Base-by-base conservation (phyloP, 2,888 invertebrate genomes). In the Protophormia terraenovae region DNA sequence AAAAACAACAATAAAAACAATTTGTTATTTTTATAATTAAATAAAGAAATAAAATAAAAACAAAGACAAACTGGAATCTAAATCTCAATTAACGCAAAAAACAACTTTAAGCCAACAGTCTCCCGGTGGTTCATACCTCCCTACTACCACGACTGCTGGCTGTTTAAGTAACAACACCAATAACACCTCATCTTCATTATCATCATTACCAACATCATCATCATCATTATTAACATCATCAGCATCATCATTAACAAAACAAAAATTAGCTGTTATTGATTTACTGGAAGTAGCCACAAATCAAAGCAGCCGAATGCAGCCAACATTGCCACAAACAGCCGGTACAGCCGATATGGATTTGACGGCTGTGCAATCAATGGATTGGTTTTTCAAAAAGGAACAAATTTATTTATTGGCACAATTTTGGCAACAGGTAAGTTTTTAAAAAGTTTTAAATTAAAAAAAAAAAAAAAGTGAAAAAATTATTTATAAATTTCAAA, bases 331-430 rank as follows among this genome's bases (percentile, higher is more conserved):
- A 94, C 94, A 94, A 92, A 93, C 94, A 92, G 92, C 92, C 90
- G 95, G 95, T 95, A 95, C 95, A 94, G 95, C 95, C 92, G 96
- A 96, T 94, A 96, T 97, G 95, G 97, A 97, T 95, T 95, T 97
- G 94, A 97, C 97, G 95, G 96, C 97, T 94, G 97, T 97, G 96
- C 97, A 97, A 95, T 97, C 97, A 93, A 97, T 97, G 97, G 97
- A 97, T 95, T 97, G 97, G 97, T 95, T 97, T 93, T 97, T 97
- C 95, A 97, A 97, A 95, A 97, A 97, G 94, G 97, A 97, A 94
- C 95, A 97, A 94, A 97, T 97, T 94, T 97, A 97, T 94, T 95
- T 97, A 93, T 95, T 97, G 93, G 97, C 97, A 93, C 97, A 97
- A 94, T 97, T 97, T 94, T 97, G 97, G 97, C 97, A 97, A 96